Conservation (phyloP, 2,888 invertebrate genomes). For the Stenotaenia linearis region DNA sequence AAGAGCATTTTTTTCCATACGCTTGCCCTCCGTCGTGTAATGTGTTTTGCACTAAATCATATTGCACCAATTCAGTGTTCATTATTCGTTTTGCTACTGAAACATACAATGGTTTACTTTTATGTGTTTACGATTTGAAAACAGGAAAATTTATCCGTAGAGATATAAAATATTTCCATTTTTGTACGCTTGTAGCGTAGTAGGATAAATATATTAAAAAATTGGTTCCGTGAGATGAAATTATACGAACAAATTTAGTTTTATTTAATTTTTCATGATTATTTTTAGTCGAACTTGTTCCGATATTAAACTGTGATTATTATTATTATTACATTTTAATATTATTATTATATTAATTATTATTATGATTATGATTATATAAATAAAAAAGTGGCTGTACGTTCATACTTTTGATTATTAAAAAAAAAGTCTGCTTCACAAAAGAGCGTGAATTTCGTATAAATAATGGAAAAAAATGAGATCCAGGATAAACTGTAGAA, state of each 20-base stretch:
- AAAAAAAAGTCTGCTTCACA: conserved; percentile 21
- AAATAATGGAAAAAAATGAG: not conserved
- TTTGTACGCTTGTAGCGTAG: conserved; percentile 30
- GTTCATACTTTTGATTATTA: not conserved
- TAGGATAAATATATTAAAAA: not conserved
- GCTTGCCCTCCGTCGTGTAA: conserved; percentile 23
- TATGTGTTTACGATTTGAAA: conserved; percentile 7
- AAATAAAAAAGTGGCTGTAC: not conserved
- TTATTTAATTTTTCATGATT: not conserved
- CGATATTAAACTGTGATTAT: conserved; percentile 31
- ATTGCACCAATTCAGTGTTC: conserved; percentile 21
- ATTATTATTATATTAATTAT: not conserved
- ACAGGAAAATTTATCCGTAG: not conserved
- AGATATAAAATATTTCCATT: conserved; percentile 8
- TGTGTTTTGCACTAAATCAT: not conserved
- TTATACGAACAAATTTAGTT: not conserved
- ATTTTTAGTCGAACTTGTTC: conserved; percentile 30
- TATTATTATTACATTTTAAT: conserved; percentile 3
- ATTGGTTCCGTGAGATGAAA: not conserved
- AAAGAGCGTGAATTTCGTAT: not conserved
- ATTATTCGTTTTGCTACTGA: conserved; percentile 22
- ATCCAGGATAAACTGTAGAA: no score
- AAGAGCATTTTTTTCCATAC: not conserved
- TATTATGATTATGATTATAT: not conserved
- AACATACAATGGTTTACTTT: conserved; percentile 1